phyloP scores from a whole-genome alignment of 1,140 invertebrate genomes.

The Panagrolaimus sp. region DNA sequence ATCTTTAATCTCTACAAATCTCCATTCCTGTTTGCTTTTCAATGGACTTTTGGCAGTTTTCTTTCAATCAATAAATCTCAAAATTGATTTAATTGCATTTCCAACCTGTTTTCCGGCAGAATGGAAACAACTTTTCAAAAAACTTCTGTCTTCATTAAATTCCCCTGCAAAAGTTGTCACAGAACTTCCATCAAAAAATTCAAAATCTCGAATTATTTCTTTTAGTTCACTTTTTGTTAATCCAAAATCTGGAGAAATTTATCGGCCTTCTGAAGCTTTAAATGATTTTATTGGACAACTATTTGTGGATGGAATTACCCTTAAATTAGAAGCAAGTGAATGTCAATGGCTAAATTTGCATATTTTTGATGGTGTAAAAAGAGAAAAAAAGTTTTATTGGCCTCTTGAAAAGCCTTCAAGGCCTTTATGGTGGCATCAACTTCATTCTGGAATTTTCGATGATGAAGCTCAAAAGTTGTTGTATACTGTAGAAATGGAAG shows the following conservation, averaged over 20 bases:
- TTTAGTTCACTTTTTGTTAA: background rate
- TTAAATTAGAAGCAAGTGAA: background rate
- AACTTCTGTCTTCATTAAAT: background rate
- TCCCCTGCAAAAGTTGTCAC: background rate
- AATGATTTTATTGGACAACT: slow-evolving; percentile 6
- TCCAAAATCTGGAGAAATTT: background rate
- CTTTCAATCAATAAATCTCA: background rate
- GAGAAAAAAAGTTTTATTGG: background rate
- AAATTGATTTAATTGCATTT: background rate
- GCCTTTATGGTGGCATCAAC: background rate
- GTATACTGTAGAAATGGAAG: no score
- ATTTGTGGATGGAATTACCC: background rate
- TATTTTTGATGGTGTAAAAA: background rate
- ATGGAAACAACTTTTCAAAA: background rate
- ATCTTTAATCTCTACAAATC: no score
- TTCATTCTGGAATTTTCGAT: background rate
- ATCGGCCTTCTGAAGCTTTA: slow-evolving; percentile 5
- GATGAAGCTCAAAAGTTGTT: no score
- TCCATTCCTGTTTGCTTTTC: no score
- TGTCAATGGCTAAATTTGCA: background rate
- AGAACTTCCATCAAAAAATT: background rate
- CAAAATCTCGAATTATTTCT: background rate
- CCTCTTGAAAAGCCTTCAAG: background rate
- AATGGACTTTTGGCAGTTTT: no score
- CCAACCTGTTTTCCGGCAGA: background rate